Evolutionary conservation across 2,113 vertebrate species (phyloP), one percentile per base, ranked within the genome.

Genomic region (Diglossa brunneiventris): DNA sequence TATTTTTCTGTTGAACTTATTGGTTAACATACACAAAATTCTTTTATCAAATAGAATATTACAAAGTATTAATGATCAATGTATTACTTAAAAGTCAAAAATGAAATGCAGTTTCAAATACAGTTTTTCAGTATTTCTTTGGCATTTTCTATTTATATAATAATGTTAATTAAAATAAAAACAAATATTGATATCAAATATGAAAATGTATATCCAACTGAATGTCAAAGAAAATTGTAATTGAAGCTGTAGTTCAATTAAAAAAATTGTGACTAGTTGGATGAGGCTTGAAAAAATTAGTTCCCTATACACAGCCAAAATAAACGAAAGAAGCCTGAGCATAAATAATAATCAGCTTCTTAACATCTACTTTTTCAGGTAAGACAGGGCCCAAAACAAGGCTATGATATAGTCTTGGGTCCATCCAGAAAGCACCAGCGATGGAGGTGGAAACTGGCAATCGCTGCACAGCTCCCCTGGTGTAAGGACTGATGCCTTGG

Each of bases 391-490:
- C 50, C 52, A 27, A 70, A 31, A 27, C 4, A 70, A n/a, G 9
- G 1, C 26, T 49, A 2, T 27, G 23, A 55, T 30, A 9, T 2
- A 11, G n/a, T n/a, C 15, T 58, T 24, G 74, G 16, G 4, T 82
- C 26, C 23, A 27, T 55, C 20, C 15, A 73, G 26, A 30, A 52
- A 10, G 18, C 39, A 3, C 7, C 30, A 59, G 53, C 47, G 27
- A 13, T 1, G 1, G 13, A 19, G 8, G 4, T 56, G 18, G 6
- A 68, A 23, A 31, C 5, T 27, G 28, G 5, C 5, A 31, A 2
- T 41, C 1, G 0, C 14, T 2, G 0, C 19, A 49, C 5, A n/a
- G 2, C 0, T 2, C 31, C 17, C 8, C 33, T 47, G 10, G 6
- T 13, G 12, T 11, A 42, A 22, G 11, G 13, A 17, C 13, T 41